Conservation (phyloP, 2,113 vertebrate genomes). For the Callocephalon fimbriatum region DNA sequence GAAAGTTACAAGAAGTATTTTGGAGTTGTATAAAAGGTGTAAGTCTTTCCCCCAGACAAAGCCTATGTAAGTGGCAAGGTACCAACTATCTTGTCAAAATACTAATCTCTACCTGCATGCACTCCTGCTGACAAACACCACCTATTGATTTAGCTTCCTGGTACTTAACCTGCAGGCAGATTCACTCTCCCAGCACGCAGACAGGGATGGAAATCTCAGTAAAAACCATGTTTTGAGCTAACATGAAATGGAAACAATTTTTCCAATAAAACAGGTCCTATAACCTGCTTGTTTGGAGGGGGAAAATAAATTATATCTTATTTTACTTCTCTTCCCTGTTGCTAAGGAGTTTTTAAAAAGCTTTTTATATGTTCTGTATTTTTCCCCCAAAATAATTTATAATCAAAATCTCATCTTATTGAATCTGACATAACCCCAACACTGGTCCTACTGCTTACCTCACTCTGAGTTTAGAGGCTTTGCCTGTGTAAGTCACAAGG, state of each 20-base stretch:
- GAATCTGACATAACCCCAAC: neutral
- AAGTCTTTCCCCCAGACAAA: neutral
- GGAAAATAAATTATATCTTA: neutral
- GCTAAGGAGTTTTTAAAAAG: neutral
- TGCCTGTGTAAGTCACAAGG: constrained; percentile 24
- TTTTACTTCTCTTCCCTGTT: neutral
- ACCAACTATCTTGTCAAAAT: neutral
- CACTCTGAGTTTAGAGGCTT: constrained; percentile 38
- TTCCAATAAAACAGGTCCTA: neutral
- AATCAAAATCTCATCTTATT: neutral
- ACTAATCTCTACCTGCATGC: neutral
- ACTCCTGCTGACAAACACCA: neutral
- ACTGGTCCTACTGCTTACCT: neutral
- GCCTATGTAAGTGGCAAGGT: neutral
- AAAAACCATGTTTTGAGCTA: neutral
- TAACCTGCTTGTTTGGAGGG: neutral
- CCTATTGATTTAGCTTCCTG: neutral
- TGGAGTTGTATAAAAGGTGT: constrained; percentile 44
- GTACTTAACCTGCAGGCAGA: neutral
- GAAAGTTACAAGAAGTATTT: constrained; percentile 34
- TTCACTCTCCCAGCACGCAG: neutral
- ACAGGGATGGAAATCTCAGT: neutral
- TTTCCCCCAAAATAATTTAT: neutral
- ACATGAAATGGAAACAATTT: neutral
- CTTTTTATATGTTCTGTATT: neutral